Evolutionary conservation across 1,140 invertebrate genomes (phyloP), one percentile per base, ranked within the genome.

Genomic region (Drosophila ambigua): DNA sequence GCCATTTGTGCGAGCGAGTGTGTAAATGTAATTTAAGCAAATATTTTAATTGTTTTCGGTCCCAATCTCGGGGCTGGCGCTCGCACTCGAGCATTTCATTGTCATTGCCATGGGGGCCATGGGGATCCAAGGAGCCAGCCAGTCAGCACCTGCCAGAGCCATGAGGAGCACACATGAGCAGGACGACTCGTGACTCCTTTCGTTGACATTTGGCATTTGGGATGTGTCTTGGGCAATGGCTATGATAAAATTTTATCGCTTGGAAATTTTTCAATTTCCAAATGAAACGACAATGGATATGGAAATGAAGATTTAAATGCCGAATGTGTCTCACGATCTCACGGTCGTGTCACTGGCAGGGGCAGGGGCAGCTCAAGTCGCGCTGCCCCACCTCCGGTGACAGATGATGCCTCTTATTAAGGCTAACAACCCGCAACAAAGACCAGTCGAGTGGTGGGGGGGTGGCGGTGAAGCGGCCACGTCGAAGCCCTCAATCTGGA

Each of bases 371-470:
- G n/a, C 9, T 4, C 31, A 1, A 35, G 31, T 35, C 43, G 28
- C 11, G 20, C 31, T 31, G 2, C 8, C 2, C 31, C 8, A 0
- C 31, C 35, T 48, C 26, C 54, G n/a, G n/a, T 45, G n/a, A 16
- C 55, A 68, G 52, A 64, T 69, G 76, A 76, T 79, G 79, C 62
- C 72, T 71, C 83, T 88, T 87, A 87, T 88, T 87, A 87, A 67
- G 83, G 62, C 53, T 88, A 88, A 87, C 83, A 88, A 83, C 79
- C 83, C 83, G 82, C 82, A 85, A 87, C 82, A 81, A 80, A 81
- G 71, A 72, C 66, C 72, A 58, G 61, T 54, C 54, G 0, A 24
- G 23, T 4, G 26, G 28, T 7, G 28, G 8, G 1, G 28, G 2
- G 28, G 28, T 31, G 7, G 8, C 0, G 4, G 35, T 4, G 31